Evolutionary conservation across 2,888 invertebrate genomes (phyloP).

Genomic region (Dasysyrphus albostriatus): DNA sequence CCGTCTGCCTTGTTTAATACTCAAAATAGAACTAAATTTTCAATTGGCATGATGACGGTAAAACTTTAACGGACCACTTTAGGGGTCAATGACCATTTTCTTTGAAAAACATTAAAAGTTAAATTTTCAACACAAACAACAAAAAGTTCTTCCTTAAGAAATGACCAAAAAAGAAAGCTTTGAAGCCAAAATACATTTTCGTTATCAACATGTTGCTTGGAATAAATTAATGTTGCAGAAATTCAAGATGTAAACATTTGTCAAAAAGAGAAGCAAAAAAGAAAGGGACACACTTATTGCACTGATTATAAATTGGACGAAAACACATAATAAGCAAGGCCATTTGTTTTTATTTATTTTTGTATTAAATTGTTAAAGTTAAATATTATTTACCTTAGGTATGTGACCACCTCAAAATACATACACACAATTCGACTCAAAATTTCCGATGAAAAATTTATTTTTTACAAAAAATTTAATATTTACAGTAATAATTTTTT

Average conservation of each 20-base stretch:
- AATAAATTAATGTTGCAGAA: slow-evolving; percentile 26
- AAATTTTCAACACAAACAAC: neutral
- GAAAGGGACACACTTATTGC: slow-evolving; percentile 3
- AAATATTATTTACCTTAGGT: too few relatives aligned
- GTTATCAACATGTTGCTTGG: neutral
- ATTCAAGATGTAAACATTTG: neutral
- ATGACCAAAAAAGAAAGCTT: slow-evolving; percentile 31
- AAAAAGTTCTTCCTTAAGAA: neutral
- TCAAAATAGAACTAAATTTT: slow-evolving; percentile 52
- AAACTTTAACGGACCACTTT: slow-evolving; percentile 45
- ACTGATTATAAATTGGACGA: neutral
- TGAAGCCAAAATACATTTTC: neutral
- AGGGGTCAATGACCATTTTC: slow-evolving; percentile 51
- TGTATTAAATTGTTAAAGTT: too few relatives aligned
- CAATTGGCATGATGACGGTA: slow-evolving; percentile 47
- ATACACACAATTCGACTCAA: slow-evolving; percentile 48
- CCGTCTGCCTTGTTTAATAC: slow-evolving; percentile 69
- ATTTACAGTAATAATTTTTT: slow-evolving; percentile 50
- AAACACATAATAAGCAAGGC: neutral
- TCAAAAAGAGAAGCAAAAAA: neutral
- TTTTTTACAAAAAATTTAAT: slow-evolving; percentile 32
- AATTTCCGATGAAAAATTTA: slow-evolving; percentile 15
- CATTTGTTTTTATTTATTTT: too few relatives aligned
- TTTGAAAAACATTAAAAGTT: neutral
- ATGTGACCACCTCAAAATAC: neutral